Evolutionary conservation across 2,113 vertebrate genomes (phyloP).

Genomic region (Pimephales promelas): DNA sequence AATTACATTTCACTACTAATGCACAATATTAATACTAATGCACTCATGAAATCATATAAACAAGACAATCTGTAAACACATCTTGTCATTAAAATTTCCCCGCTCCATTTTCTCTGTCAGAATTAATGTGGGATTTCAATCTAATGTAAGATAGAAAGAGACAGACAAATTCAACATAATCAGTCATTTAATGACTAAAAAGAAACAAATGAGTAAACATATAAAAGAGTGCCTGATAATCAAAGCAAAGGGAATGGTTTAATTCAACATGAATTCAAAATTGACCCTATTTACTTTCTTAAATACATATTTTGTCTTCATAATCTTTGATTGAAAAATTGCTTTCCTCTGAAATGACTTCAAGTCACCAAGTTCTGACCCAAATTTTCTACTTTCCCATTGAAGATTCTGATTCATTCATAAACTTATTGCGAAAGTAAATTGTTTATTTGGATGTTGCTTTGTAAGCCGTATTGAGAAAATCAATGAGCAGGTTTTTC

Average conservation of each 20-base stretch:
- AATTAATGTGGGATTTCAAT: slow-evolving; percentile 1
- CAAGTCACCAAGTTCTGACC: not conserved
- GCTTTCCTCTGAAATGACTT: not conserved
- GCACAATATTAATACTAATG: not conserved
- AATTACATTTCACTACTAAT: not conserved
- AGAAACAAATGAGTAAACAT: not conserved
- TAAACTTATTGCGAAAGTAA: not conserved
- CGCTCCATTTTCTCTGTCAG: not conserved
- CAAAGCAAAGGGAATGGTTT: not conserved
- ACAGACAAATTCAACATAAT: slow-evolving; percentile 8
- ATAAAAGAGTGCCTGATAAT: not conserved
- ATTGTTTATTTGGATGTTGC: not conserved
- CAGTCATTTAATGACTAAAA: not conserved
- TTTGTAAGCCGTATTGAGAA: not conserved
- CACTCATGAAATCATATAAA: slow-evolving; percentile 25
- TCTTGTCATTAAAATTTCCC: slow-evolving; percentile 9
- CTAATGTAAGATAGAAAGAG: not conserved
- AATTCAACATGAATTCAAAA: not conserved
- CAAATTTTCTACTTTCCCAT: not conserved
- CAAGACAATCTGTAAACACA: slow-evolving; percentile 8
- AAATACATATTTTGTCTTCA: not conserved
- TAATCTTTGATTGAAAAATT: not conserved
- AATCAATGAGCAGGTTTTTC: not conserved
- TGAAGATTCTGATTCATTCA: not conserved
- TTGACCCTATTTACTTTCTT: not conserved